Evolutionary conservation across 2,888 invertebrate species (phyloP), one percentile per base, ranked within the genome.

Genomic region (Drosophila pseudotakahashii): DNA sequence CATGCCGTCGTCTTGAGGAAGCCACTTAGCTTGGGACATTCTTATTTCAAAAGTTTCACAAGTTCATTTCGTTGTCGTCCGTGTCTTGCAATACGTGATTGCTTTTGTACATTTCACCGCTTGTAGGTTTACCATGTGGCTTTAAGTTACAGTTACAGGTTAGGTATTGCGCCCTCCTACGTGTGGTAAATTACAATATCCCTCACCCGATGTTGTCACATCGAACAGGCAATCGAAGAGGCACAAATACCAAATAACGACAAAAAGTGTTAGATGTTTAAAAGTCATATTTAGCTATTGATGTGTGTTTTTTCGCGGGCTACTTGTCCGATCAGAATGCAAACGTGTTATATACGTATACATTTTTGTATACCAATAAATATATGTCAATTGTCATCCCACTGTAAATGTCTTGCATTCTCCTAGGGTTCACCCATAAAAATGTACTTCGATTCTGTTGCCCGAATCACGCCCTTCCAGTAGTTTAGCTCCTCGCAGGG

Each of bases 141-240:
- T 16, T 16, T 16, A 9, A 42, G 42, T 42, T 16, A 42, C 42
- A 42, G 42, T 42, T 45, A 26, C 26, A 30, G 52, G 51, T 51
- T 50, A 37, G 57, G 62, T 63, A 67, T 67, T 76, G 63, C 79
- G 54, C 52, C 61, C 70, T 58, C 70, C 62, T 62, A 73, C 83
- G 78, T 79, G 78, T 14, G 26, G 23, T 23, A 75, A 32, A 67
- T 78, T 16, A 14, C 58, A 77, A 72, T 34, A 32, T n/a, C 37
- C 73, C 36, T 44, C 48, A 0, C 16, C 45, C 36, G 73, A 60
- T 68, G 74, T 72, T 74, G 80, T 64, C 83, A 82, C 82, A 78
- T 71, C 70, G 80, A 77, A 39, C 70, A 30, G 30, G 30, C 30
- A 30, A 30, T 30, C 30, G 30, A 63, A 62, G 42, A 7, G 45